Evolutionary conservation across 2,113 vertebrate genomes (phyloP).

Genomic region (Suricata suricatta): DNA sequence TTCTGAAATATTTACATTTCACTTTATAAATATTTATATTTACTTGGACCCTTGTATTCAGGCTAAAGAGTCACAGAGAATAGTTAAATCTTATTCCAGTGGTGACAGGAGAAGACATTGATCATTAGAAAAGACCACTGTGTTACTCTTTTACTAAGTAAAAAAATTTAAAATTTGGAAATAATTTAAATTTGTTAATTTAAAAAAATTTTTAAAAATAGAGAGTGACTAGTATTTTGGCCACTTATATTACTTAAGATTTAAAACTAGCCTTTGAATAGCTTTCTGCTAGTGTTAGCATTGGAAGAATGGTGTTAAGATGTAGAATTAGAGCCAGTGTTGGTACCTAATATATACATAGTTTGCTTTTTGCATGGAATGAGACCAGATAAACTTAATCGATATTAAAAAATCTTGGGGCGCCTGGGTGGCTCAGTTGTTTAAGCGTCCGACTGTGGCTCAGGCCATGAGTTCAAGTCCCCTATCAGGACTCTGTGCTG

Average conservation of each 20-base stretch:
- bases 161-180: constrained; percentile 16
- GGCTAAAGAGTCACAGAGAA: background rate
- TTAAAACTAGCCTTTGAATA: background rate
- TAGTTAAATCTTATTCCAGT: background rate
- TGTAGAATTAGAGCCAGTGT: background rate
- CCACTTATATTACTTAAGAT: background rate
- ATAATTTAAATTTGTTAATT: constrained; percentile 9
- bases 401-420: background rate
- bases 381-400: background rate
- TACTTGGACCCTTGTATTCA: background rate
- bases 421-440: too few relatives aligned
- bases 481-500: too few relatives aligned
- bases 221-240: background rate
- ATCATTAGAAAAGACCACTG: background rate
- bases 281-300: background rate
- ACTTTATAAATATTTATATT: background rate
- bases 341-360: background rate
- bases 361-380: background rate
- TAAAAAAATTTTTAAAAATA: background rate
- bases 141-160: background rate
- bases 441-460: too few relatives aligned
- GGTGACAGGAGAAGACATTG: background rate
- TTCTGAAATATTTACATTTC: constrained; percentile 14
- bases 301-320: background rate
- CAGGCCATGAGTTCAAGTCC: too few relatives aligned